Evolutionary conservation across 2,888 invertebrate genomes (phyloP).

Genomic region (Tanypteryx hageni): DNA sequence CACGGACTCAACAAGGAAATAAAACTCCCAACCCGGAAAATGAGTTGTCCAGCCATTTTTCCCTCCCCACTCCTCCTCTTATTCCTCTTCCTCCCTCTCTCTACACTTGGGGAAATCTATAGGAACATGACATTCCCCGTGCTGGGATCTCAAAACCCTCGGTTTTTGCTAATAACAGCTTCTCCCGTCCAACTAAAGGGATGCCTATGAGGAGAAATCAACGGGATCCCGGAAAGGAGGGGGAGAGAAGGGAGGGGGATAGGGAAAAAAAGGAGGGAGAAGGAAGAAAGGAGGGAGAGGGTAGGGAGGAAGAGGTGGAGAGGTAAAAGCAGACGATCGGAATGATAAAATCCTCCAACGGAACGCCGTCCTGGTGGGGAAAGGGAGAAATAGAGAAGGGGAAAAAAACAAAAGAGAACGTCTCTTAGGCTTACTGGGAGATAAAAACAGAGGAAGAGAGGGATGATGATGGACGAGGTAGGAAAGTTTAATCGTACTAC

Average conservation of each 20-base stretch:
- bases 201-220: neutral
- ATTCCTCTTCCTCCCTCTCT: neutral
- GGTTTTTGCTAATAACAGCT: neutral
- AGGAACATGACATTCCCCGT: constrained; percentile 21
- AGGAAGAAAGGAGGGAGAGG: neutral
- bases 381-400: neutral
- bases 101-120: neutral
- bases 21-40: neutral
- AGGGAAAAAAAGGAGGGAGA: neutral
- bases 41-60: neutral
- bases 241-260: neutral
- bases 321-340: neutral
- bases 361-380: neutral
- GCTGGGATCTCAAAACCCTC: neutral
- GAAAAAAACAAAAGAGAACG: neutral
- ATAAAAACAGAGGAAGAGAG: neutral
- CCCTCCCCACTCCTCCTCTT: neutral
- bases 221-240: neutral
- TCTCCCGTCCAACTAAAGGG: neutral
- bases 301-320: no score
- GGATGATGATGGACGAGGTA: constrained; percentile 31
- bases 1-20: neutral
- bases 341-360: neutral
- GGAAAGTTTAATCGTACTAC: constrained; percentile 26
- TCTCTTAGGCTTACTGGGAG: neutral